These are phyloP conservation scores for Notechis scutatus DNA, from an alignment of 2,113 vertebrate species.

Conservation along the genomic window DNA sequence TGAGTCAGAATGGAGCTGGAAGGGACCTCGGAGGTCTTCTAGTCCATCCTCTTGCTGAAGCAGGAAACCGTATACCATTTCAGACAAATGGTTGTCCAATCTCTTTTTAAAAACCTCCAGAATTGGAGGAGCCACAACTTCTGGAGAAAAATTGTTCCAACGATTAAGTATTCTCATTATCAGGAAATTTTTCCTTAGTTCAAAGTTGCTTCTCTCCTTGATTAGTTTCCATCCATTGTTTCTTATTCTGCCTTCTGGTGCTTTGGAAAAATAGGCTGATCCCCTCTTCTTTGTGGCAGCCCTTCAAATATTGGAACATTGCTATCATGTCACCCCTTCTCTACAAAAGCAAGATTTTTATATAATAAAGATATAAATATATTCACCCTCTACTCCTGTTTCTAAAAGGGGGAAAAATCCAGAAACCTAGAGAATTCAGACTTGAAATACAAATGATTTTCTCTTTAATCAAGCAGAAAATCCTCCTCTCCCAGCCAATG, in stretches of 20 bases:
- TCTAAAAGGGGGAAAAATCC: background rate
- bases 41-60: background rate
- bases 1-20: background rate
- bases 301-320: background rate
- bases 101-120: background rate
- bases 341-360: background rate
- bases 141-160: background rate
- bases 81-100: background rate
- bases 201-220: background rate
- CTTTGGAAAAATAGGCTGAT: background rate
- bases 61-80: background rate
- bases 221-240: background rate
- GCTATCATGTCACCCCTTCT: background rate
- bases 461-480: background rate
- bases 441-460: background rate
- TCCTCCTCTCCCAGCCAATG: background rate
- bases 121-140: background rate
- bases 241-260: background rate
- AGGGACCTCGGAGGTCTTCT: background rate
- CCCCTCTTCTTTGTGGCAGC: background rate
- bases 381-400: background rate
- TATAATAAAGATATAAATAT: background rate
- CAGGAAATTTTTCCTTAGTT: background rate
- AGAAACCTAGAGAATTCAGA: background rate
- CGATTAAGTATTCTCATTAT: background rate